A percentile compares a stretch with the other conserved stretches of the same genome.
Evolutionary conservation across 2,113 vertebrate species (phyloP).

Genomic region (Heptranchias perlo): DNA sequence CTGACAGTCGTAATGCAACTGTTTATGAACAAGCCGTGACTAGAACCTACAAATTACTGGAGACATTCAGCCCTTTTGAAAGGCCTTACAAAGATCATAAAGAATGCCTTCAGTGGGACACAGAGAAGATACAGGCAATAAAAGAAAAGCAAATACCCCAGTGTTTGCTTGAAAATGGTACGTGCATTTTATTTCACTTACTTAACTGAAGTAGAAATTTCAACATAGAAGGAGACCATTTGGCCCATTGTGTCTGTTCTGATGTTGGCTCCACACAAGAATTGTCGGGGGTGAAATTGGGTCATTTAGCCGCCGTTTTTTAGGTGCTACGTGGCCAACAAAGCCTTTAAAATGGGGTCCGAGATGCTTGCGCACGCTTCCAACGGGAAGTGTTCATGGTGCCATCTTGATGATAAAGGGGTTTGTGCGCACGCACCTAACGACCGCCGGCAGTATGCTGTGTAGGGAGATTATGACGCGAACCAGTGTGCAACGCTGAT

Average conservation of each 20-base stretch:
- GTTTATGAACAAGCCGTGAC: slow-evolving; percentile 55
- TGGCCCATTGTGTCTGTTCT: not conserved
- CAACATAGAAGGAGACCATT: not conserved
- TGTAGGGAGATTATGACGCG: too few species aligned
- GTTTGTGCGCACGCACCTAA: too few species aligned
- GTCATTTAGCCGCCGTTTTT: too few species aligned
- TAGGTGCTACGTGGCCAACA: too few species aligned
- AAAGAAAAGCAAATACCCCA: slow-evolving; percentile 59
- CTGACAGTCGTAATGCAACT: slow-evolving; percentile 44
- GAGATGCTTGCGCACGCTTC: too few species aligned
- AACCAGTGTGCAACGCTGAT: too few species aligned
- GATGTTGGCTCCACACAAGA: not conserved
- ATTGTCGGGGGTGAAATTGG: too few species aligned
- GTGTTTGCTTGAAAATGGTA: slow-evolving; percentile 77
- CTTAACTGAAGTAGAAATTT: not conserved
- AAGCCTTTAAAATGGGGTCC: too few species aligned
- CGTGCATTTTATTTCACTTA: slow-evolving; percentile 42
- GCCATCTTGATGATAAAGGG: too few species aligned
- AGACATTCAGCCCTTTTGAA: slow-evolving; percentile 58
- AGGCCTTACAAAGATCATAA: slow-evolving; percentile 65
- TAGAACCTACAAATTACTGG: slow-evolving; percentile 63
- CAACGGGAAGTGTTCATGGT: too few species aligned
- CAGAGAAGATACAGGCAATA: slow-evolving; percentile 66
- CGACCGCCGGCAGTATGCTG: too few species aligned
- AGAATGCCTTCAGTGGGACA: slow-evolving; percentile 72